phyloP scores from a whole-genome alignment of 2,113 vertebrate species.

The Neodontobutis hainanensis region DNA sequence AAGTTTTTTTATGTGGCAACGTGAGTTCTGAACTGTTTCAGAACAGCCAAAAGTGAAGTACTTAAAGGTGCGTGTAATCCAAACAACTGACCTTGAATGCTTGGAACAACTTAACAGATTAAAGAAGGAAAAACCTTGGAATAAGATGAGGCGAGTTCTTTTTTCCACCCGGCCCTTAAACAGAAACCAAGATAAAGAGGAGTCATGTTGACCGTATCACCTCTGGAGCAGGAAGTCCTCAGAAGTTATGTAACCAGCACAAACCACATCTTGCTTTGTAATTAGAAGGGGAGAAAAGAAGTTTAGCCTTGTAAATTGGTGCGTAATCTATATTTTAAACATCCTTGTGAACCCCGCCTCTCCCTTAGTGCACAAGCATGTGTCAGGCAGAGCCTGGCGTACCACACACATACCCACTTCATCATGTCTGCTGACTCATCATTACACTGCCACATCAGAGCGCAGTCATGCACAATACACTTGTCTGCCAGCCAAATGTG shows the following conservation, averaged over 20 bases:
- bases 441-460: conserved; percentile 68
- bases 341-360: conserved; percentile 41
- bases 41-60: background rate
- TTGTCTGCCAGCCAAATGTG: conserved; percentile 69
- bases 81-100: background rate
- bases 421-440: conserved; percentile 70
- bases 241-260: conserved; percentile 54
- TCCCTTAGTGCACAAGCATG: conserved; percentile 51
- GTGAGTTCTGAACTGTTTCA: conserved; percentile 1
- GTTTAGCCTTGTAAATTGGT: conserved; percentile 51
- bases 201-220: conserved; percentile 36
- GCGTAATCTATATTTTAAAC: conserved; percentile 55
- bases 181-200: conserved; percentile 32
- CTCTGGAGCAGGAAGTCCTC: conserved; percentile 53
- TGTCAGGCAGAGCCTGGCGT: conserved; percentile 62
- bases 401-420: conserved; percentile 57
- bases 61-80: conserved; percentile 5
- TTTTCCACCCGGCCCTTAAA: conserved; percentile 20
- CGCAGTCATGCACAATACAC: conserved; percentile 54
- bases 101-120: conserved; percentile 13
- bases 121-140: conserved; percentile 12
- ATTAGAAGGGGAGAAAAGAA: conserved; percentile 49
- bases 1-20: background rate
- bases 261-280: conserved; percentile 61
- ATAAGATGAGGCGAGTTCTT: conserved; percentile 26